Evolutionary conservation across 1,140 invertebrate species (phyloP).

Genomic region (Telenomus remus): DNA sequence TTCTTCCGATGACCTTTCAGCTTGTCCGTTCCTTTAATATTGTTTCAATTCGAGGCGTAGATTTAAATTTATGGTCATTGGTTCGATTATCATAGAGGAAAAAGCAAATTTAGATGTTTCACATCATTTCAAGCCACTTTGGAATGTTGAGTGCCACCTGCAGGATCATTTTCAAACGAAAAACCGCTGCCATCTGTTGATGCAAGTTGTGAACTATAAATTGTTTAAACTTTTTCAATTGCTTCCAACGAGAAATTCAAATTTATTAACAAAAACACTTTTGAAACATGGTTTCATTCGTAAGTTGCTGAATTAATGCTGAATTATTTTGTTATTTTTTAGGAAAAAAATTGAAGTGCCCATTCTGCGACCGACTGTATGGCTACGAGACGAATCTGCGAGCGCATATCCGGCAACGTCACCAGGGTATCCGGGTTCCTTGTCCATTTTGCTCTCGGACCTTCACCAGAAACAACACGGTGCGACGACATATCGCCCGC

Average conservation of each 20-base stretch:
- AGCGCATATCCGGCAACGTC: constrained; percentile 91
- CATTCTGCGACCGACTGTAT: constrained; percentile 93
- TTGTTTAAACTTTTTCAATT: too few species aligned
- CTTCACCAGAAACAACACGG: constrained; percentile 94
- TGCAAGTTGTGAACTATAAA: too few species aligned
- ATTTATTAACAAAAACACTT: not conserved
- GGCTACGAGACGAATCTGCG: constrained; percentile 94
- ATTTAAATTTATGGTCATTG: not conserved
- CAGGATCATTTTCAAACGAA: too few species aligned
- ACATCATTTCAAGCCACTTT: too few species aligned
- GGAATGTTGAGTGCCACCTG: too few species aligned
- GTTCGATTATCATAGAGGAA: too few species aligned
- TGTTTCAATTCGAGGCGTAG: not conserved
- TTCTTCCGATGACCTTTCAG: not conserved
- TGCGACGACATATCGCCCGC: constrained; percentile 88
- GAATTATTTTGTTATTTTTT: constrained; percentile 26
- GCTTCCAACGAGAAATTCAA: too few species aligned
- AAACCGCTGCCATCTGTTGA: too few species aligned
- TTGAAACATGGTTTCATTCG: too few species aligned
- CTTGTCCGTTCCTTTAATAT: not conserved
- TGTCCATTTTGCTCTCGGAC: constrained; percentile 91
- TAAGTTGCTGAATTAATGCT: not conserved
- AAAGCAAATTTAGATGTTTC: too few species aligned
- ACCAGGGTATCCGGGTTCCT: constrained; percentile 91
- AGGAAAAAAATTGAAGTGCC: constrained; percentile 93